Evolutionary conservation across 2,797 vertebrate genomes (phyloP), one percentile per base, ranked within the genome.

Genomic region (Myotis vivesi): DNA sequence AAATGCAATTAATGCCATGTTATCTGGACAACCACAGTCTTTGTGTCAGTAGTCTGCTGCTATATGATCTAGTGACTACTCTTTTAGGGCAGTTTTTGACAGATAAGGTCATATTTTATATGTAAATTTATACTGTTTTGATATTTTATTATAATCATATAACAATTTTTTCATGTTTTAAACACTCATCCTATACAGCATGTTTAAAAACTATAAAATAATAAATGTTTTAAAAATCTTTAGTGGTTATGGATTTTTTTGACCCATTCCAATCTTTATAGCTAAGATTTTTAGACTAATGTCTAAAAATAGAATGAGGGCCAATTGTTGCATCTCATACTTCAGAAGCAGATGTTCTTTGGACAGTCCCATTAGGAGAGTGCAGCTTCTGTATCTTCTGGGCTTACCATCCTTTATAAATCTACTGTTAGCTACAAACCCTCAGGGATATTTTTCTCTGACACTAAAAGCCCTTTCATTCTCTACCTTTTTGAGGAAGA

Each of bases 141-240:
- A 87, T 92, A 82, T 80, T 85, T 89, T 77, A 91, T 72, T 77
- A 80, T 72, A 2, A 55, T 62, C 77, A 81, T 64, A 46, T 76
- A 46, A 71, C 5, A 2, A 59, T 72, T 69, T 79, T 9, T 69
- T 95, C 16, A 25, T 28, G 10, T 72, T 75, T 79, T 86, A 77
- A 87, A 77, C 66, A 57, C 11, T 30, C 20, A 79, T 44, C 30
- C 8, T 3, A 8, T 57, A 72, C 0, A 49, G 6, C 17, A 41
- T 30, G n/a, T 73, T 82, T 92, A 22, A 92, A 93, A 82, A 73
- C 13, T 36, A 38, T 23, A 55, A 51, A 88, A 38, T 72, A 87
- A 25, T 73, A 80, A 82, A 25, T 5, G 5, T 59, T 81, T 68
- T 38, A 38, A 66, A 69, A 38, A 23, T 64, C 19, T 64, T 46